A percentile compares a stretch with the other conserved stretches of the same genome.
Evolutionary conservation across 2,888 invertebrate genomes (phyloP).

Genomic region (Rhagonycha fulva): DNA sequence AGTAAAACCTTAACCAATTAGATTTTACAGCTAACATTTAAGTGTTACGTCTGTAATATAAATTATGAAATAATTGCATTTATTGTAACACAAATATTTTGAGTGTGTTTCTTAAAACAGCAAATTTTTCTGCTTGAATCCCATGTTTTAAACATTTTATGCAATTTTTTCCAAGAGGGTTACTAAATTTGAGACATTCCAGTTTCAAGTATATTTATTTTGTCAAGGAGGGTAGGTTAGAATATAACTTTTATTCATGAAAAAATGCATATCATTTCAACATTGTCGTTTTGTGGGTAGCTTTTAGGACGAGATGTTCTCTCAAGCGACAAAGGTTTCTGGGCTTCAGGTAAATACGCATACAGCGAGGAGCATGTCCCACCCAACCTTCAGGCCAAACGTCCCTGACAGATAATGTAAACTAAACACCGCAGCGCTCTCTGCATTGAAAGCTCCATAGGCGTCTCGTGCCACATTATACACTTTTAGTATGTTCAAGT

Average conservation of each 20-base stretch:
- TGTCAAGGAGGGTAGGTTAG: not conserved
- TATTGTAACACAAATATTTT: constrained; percentile 6
- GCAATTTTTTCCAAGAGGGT: constrained; percentile 4
- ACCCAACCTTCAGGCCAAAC: constrained; percentile 27
- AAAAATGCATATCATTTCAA: constrained; percentile 29
- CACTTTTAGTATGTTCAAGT: constrained; percentile 9
- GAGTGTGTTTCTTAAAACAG: constrained; percentile 2
- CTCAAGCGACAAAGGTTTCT: constrained; percentile 30
- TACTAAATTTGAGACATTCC: constrained; percentile 7
- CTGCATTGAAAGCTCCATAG: constrained; percentile 30
- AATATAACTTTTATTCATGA: constrained; percentile 4
- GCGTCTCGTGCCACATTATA: constrained; percentile 22
- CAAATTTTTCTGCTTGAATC: constrained; percentile 8
- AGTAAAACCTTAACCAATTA: too few species aligned
- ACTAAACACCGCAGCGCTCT: constrained; percentile 34
- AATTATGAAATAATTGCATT: constrained; percentile 10
- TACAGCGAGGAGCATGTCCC: constrained; percentile 18
- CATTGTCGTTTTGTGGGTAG: constrained; percentile 23
- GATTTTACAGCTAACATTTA: too few species aligned
- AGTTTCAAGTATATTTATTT: constrained; percentile 14
- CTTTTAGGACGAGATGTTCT: constrained; percentile 27
- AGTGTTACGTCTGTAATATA: not conserved
- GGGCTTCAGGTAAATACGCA: constrained; percentile 30
- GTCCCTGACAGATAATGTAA: constrained; percentile 32
- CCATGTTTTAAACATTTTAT: constrained; percentile 11